phyloP scores from a whole-genome alignment of 2,797 vertebrate genomes.

The Pyrocephalus nanus region DNA sequence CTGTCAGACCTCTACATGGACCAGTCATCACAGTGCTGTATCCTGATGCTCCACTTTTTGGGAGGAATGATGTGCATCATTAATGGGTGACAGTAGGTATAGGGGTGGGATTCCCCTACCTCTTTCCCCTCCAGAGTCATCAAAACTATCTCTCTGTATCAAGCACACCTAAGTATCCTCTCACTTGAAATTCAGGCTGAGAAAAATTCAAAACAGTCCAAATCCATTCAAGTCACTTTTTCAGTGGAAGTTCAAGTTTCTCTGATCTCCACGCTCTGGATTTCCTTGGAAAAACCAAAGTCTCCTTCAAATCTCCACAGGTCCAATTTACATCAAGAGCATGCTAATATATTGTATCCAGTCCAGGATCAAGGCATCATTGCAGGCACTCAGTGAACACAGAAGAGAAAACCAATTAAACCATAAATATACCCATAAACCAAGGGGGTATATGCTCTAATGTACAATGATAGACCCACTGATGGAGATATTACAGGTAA shows the following conservation, averaged over 20 bases:
- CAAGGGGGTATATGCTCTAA: background rate
- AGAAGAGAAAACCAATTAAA: background rate
- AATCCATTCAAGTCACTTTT: background rate
- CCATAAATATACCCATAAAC: background rate
- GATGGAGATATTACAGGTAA: background rate
- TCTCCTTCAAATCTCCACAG: background rate
- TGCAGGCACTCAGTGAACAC: background rate
- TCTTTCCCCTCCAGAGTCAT: background rate
- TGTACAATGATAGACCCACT: background rate
- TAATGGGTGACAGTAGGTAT: background rate
- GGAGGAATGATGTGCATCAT: background rate
- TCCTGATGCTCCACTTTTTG: background rate
- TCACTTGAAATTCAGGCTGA: background rate
- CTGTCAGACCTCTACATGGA: background rate
- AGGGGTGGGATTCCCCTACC: background rate
- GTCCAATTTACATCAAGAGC: background rate
- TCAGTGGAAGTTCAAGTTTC: background rate
- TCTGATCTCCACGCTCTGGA: background rate
- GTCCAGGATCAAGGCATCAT: background rate
- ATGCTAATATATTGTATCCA: background rate
- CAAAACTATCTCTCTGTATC: background rate
- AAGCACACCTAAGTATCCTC: background rate
- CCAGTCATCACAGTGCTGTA: background rate
- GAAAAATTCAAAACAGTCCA: background rate
- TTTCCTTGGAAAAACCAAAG: background rate